Percentiles rank a stretch among this genome's conserved stretches.
Evolutionary conservation across 92 coral and sea anemone genomes (phyloP).

Genomic region (Porites lobata): DNA sequence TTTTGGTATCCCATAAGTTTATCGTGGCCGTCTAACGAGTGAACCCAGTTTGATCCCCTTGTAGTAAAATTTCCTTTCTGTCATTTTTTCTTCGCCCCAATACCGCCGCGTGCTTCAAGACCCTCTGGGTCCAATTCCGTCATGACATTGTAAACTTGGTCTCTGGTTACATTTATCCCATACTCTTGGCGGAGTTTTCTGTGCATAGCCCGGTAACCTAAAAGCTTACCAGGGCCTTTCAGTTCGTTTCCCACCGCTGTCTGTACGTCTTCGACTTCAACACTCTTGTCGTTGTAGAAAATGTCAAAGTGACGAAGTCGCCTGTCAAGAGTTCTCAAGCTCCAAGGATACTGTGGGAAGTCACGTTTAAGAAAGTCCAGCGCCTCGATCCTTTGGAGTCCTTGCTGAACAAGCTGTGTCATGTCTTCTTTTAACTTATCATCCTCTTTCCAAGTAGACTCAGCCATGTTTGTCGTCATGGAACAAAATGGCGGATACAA

Average conservation of each 20-base stretch:
- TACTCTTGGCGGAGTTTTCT: conserved; percentile 59
- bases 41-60: conserved; percentile 57
- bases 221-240: conserved; percentile 64
- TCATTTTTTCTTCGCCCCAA: conserved; percentile 58
- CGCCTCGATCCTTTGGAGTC: conserved; percentile 47
- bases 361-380: conserved; percentile 50
- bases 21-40: conserved; percentile 54
- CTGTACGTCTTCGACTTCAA: conserved; percentile 50
- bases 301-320: conserved; percentile 48
- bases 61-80: conserved; percentile 43
- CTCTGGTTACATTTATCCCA: conserved; percentile 56
- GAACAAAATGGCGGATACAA: conserved; percentile 38
- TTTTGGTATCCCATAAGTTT: conserved; percentile 71
- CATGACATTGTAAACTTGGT: conserved; percentile 60
- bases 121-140: conserved; percentile 14
- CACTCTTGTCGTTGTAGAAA: conserved; percentile 51
- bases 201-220: conserved; percentile 73
- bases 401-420: conserved; percentile 50
- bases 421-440: conserved; percentile 34
- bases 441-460: conserved; percentile 40
- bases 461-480: not conserved
- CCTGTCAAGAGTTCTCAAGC: conserved; percentile 53
- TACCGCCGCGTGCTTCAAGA: conserved; percentile 34
- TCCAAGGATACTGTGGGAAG: conserved; percentile 61
- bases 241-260: conserved; percentile 54